Evolutionary conservation across 2,888 invertebrate species (phyloP).

Genomic region (Galerucella pusilla): DNA sequence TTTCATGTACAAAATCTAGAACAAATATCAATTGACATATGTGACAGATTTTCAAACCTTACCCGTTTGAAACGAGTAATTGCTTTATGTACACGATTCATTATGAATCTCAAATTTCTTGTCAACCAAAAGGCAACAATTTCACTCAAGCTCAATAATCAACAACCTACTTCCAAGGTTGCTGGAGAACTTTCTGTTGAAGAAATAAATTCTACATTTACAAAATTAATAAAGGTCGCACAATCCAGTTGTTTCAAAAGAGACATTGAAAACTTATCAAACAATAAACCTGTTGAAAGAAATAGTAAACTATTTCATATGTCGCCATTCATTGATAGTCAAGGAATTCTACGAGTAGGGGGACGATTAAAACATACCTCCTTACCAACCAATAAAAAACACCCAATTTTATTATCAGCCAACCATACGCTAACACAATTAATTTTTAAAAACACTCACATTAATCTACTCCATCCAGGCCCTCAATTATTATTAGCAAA

Average conservation of each 20-base stretch:
- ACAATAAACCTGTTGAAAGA: neutral
- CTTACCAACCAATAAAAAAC: neutral
- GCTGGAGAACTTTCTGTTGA: constrained; percentile 3
- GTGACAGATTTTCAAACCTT: constrained; percentile 10
- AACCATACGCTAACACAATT: neutral
- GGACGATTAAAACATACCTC: constrained; percentile 2
- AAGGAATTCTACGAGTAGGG: constrained; percentile 2
- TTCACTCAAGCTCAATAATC: constrained; percentile 4
- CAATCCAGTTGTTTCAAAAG: neutral
- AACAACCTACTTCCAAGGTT: constrained; percentile 4
- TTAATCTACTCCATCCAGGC: neutral
- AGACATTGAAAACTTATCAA: neutral
- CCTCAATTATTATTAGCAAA: neutral
- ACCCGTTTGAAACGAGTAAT: constrained; percentile 10
- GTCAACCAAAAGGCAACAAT: neutral
- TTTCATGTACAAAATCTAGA: constrained; percentile 9
- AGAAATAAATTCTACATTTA: neutral
- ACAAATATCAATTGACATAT: constrained; percentile 1
- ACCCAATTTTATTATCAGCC: neutral
- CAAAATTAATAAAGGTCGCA: no score
- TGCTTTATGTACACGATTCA: constrained; percentile 15
- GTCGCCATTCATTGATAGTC: neutral
- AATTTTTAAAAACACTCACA: neutral
- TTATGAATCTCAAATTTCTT: constrained; percentile 1
- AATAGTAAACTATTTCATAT: constrained; percentile 1